Evolutionary conservation across 2,113 vertebrate species (phyloP), one percentile per base, ranked within the genome.

Genomic region (Cettia cetti): DNA sequence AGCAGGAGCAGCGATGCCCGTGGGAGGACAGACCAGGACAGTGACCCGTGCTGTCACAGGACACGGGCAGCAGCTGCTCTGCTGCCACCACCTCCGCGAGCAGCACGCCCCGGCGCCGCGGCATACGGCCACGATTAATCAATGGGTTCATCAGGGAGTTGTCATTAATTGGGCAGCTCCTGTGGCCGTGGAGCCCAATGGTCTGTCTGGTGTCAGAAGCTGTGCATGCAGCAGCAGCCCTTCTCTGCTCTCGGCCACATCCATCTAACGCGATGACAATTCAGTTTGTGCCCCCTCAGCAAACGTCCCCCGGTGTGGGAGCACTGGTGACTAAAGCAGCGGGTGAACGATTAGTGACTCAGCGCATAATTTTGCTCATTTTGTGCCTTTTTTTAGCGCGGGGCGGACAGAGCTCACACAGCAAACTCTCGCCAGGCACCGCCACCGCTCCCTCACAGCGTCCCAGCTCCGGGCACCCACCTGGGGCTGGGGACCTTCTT

Each of bases 271-370:
- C 10, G 7, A 4, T 82, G 44, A 61, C 85, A 24, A 39, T 16
- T 75, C 77, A 0, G 49, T 47, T 37, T 52, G 14, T 85, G 94
- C 94, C 92, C 92, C 93, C 93, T 89, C 91, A 91, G 92, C 94
- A 65, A 94, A 72, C 86, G 42, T 94, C 91, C 86, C 91, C 77
- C 89, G 68, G 77, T 22, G 89, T 85, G 92, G 92, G 94, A 81
- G 78, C 74, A 74, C 70, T 33, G 80, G 87, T 95, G 96, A 96
- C 91, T 88, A 93, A 96, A 94, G 91, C 90, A 80, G 96, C 49
- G 61, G 90, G 89, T 66, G 94, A 93, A 79, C 75, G 66, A 96
- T 95, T 84, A 74, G 78, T 97, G 97, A 97, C 97, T 97, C 97
- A 97, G 95, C 22, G 63, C 92, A 91, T 91, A 63, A 93, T 97